Evolutionary conservation across 1,140 invertebrate species (phyloP).

Genomic region (Platyscapa corneri): DNA sequence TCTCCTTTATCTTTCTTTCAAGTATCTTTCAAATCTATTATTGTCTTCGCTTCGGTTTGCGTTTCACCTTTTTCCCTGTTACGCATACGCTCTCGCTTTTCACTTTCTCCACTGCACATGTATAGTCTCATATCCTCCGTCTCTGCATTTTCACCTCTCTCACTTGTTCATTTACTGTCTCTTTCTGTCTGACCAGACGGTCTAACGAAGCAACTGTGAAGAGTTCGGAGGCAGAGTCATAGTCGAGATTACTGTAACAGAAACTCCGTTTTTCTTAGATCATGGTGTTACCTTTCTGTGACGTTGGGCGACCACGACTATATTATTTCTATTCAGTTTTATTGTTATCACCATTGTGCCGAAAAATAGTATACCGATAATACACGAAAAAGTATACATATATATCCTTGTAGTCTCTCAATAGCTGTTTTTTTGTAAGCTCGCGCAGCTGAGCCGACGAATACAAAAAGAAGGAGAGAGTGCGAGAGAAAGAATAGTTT

Average conservation of each 20-base stretch:
- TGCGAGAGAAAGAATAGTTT: neutral
- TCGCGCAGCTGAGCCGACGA: slow-evolving; percentile 2
- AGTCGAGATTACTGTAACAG: neutral
- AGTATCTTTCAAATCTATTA: neutral
- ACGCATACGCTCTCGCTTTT: neutral
- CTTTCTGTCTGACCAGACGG: neutral
- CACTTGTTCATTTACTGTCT: neutral
- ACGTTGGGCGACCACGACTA: neutral
- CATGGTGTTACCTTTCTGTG: neutral
- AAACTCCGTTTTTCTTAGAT: neutral
- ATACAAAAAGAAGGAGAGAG: neutral
- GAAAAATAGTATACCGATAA: neutral
- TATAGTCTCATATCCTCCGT: neutral
- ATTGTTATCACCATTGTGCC: neutral
- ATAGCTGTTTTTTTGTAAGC: neutral
- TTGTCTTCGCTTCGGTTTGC: neutral
- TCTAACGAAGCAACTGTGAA: neutral
- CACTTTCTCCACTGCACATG: neutral
- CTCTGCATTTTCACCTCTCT: neutral
- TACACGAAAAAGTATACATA: neutral
- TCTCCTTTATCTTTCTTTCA: neutral
- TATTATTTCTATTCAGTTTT: neutral
- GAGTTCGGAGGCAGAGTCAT: neutral
- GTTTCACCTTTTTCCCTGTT: neutral
- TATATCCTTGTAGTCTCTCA: neutral